phyloP scores from a whole-genome alignment of 2,888 invertebrate species.

The Dynastes grantii region DNA sequence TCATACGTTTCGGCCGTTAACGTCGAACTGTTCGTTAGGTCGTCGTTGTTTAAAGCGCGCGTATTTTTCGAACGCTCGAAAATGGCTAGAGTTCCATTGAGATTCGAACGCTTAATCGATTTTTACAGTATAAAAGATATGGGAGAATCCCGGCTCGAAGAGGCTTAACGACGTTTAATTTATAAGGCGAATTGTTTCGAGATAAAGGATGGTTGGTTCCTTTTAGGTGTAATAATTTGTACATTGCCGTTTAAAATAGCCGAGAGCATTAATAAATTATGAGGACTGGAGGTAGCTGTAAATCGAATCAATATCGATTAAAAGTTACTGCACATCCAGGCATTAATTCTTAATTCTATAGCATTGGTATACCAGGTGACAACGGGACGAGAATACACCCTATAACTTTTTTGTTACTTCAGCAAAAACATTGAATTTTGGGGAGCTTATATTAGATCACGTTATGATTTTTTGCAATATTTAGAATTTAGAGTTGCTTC shows the following conservation, averaged over 20 bases:
- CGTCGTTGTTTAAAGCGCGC: constrained; percentile 34
- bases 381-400: no score
- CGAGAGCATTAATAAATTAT: background rate
- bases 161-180: constrained; percentile 22
- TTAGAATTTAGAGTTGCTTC: no score
- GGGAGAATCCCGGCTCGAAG: constrained; percentile 5
- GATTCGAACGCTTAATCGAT: constrained; percentile 40
- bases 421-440: no score
- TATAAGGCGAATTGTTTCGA: constrained; percentile 13
- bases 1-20: constrained; percentile 41
- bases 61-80: constrained; percentile 9
- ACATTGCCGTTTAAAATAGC: constrained; percentile 6
- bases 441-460: no score
- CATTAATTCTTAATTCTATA: no score
- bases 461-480: no score
- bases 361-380: no score
- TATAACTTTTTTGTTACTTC: no score
- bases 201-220: constrained; percentile 1
- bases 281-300: background rate
- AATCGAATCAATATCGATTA: constrained; percentile 7
- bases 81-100: background rate
- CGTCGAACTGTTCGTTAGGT: constrained; percentile 11
- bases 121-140: constrained; percentile 9
- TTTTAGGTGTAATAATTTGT: constrained; percentile 13
- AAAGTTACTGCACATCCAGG: background rate